Percentiles rank a stretch among this genome's conserved stretches.
phyloP scores from a whole-genome alignment of 2,113 vertebrate genomes.

The Ochotona curzoniae region DNA sequence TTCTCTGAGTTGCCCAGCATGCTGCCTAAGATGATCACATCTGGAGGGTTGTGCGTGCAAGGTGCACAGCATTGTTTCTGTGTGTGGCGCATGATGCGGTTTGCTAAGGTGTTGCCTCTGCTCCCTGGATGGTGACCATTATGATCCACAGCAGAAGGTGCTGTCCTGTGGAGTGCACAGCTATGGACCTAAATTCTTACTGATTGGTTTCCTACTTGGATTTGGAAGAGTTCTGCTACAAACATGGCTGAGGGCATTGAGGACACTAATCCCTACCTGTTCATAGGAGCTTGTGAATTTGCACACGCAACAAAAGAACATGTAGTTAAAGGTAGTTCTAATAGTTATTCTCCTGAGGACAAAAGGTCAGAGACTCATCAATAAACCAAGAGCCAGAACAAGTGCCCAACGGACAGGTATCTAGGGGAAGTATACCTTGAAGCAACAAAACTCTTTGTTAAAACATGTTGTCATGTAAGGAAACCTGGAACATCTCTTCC shows the following conservation, averaged over 20 bases:
- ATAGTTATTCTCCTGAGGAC: not conserved
- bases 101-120: not conserved
- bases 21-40: not conserved
- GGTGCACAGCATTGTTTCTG: not conserved
- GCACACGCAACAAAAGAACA: too few species aligned
- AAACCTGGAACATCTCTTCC: not conserved
- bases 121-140: not conserved
- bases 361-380: not conserved
- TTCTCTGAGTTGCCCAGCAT: not conserved
- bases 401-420: not conserved
- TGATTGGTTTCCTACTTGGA: not conserved
- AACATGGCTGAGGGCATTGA: not conserved
- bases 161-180: accelerated
- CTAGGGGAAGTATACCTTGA: not conserved
- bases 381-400: not conserved
- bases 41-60: not conserved
- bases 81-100: not conserved
- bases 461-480: not conserved
- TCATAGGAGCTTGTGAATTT: not conserved
- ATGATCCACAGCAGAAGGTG: not conserved
- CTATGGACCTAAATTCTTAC: not conserved
- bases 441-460: not conserved
- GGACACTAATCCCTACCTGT: not conserved
- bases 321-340: not conserved
- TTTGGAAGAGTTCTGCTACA: not conserved